Evolutionary conservation across 1,140 invertebrate genomes (phyloP).

Genomic region (Nomia melanderi): DNA sequence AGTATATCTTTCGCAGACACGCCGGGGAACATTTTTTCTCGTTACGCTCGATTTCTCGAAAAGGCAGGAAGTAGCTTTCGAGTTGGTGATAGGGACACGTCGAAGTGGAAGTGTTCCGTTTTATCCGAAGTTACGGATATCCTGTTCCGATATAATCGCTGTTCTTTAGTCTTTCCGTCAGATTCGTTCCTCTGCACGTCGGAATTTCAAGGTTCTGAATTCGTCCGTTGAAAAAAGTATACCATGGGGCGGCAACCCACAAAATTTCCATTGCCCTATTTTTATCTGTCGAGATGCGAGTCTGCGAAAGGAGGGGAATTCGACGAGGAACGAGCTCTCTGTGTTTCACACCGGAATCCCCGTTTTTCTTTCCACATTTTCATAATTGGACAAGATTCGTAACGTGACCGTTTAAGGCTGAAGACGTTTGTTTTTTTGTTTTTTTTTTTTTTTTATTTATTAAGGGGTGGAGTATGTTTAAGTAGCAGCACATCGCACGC

Average conservation of each 20-base stretch:
- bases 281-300: neutral
- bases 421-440: too few species aligned
- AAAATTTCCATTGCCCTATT: conserved; percentile 38
- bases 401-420: too few species aligned
- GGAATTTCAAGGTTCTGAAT: neutral
- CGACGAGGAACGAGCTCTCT: neutral
- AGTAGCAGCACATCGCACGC: too few species aligned
- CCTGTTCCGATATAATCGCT: conserved; percentile 28
- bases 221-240: neutral
- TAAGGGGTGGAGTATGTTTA: too few species aligned
- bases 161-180: neutral
- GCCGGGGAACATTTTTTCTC: neutral
- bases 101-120: neutral
- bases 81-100: neutral
- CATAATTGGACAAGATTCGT: too few species aligned
- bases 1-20: too few species aligned
- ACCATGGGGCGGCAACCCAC: conserved; percentile 27
- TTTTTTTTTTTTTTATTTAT: too few species aligned
- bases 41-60: neutral
- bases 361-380: neutral
- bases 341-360: too few species aligned
- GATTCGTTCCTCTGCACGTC: neutral
- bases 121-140: conserved; percentile 10
- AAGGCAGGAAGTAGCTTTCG: too few species aligned
- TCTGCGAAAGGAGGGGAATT: neutral